Conservation (phyloP, 2,888 invertebrate species). For the Mycalesis mineus region DNA sequence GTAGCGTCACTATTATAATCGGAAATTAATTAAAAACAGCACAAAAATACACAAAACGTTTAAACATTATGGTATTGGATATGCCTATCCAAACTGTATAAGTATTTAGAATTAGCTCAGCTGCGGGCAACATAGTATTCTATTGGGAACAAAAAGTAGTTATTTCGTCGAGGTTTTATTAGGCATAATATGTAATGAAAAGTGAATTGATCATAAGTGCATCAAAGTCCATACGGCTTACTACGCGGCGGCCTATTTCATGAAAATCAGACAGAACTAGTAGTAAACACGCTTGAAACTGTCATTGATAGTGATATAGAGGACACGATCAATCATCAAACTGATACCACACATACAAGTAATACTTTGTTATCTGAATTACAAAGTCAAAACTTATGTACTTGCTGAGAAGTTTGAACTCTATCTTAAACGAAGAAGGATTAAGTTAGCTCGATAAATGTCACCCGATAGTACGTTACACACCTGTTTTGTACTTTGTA, state of each 20-base stretch:
- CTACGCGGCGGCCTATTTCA: conserved; percentile 13
- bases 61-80: too few species aligned
- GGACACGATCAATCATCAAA: conserved; percentile 24
- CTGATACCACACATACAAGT: conserved; percentile 7
- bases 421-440: neutral
- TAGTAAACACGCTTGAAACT: conserved; percentile 21
- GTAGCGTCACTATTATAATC: too few species aligned
- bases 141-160: too few species aligned
- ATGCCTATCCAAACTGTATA: too few species aligned
- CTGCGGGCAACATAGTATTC: too few species aligned
- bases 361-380: conserved; percentile 9
- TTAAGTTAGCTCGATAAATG: neutral
- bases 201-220: neutral
- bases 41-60: too few species aligned
- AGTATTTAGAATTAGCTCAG: too few species aligned
- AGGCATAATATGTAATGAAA: too few species aligned
- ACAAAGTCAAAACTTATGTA: neutral
- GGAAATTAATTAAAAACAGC: too few species aligned
- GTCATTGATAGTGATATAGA: conserved; percentile 24
- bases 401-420: neutral
- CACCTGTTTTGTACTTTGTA: neutral
- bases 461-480: neutral
- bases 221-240: conserved; percentile 1
- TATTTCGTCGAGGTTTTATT: too few species aligned
- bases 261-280: conserved; percentile 19